Evolutionary conservation across 2,797 vertebrate species (phyloP), one percentile per base, ranked within the genome.

Genomic region (Tamandua tetradactyla): DNA sequence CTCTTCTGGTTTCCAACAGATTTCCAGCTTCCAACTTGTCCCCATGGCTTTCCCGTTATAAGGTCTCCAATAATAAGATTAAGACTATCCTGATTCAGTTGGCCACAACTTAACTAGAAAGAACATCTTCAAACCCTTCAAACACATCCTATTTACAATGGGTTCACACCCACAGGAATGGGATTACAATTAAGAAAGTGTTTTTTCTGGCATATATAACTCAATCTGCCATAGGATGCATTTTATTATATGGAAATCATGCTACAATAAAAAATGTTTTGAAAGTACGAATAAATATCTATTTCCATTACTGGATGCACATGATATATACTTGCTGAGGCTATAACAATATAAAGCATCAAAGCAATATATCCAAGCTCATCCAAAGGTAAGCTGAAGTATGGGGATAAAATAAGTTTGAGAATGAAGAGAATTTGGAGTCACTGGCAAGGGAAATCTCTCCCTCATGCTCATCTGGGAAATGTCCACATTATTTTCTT

Each of bases 161-260:
- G 52, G 52, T 55, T 18, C 52, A 55, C 52, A 55, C 17, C 52
- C 52, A 55, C 52, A 55, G 52, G 52, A 55, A 55, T 55, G 52
- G 18, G 52, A 55, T 55, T 55, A 52, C 15, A 15, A n/a, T n/a
- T n/a, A n/a, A 52, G 14, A 17, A 55, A 18, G 17, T 55, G 17
- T 55, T 55, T 55, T 55, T 55, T 55, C 52, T 55, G 18, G 52
- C 5, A 5, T 55, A 55, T 5, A 22, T 55, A 55, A 20, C 52
- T 55, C 52, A 55, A 55, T 18, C 52, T 55, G 17, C 13, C 52
- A 55, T 52, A 55, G 15, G 52, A 55, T 15, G 17, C 3, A 35
- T 82, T 89, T 94, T 84, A 75, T 81, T 88, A 20, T 13, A 49
- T 87, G 15, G 49, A 82, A 91, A 84, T 42, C 35, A 12, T 84